Evolutionary conservation across 2,113 vertebrate species (phyloP).

Genomic region (Neotragus pygmaeus): DNA sequence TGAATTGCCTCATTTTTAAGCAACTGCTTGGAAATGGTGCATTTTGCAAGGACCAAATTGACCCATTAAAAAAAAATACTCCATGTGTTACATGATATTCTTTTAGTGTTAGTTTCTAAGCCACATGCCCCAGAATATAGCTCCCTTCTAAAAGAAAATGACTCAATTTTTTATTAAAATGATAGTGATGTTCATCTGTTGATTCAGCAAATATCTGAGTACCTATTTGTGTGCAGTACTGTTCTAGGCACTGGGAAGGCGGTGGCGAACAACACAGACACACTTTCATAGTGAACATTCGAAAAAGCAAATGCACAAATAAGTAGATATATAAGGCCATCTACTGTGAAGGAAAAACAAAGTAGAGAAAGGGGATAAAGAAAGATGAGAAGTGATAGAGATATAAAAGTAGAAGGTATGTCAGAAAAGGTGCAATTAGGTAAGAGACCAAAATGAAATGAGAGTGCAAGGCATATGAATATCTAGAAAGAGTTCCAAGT

Average conservation of each 20-base stretch:
- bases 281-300: neutral
- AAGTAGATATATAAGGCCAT: neutral
- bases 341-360: neutral
- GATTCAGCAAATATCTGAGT: neutral
- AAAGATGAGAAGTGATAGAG: neutral
- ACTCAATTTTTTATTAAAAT: slow-evolving; percentile 13
- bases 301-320: neutral
- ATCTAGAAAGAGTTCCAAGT: neutral
- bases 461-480: neutral
- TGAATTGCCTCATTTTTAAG: slow-evolving; percentile 27
- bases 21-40: neutral
- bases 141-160: slow-evolving; percentile 21
- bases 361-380: neutral
- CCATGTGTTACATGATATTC: neutral
- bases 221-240: neutral
- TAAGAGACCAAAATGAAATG: neutral
- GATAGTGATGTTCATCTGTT: neutral
- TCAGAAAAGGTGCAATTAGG: neutral
- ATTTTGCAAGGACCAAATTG: slow-evolving; percentile 42
- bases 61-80: slow-evolving; percentile 32
- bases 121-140: neutral
- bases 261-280: neutral
- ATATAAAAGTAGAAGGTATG: neutral
- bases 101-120: slow-evolving; percentile 50
- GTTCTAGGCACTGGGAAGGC: neutral